Base-by-base conservation (phyloP, 1,140 invertebrate genomes). In the Diorhabda elongata region DNA sequence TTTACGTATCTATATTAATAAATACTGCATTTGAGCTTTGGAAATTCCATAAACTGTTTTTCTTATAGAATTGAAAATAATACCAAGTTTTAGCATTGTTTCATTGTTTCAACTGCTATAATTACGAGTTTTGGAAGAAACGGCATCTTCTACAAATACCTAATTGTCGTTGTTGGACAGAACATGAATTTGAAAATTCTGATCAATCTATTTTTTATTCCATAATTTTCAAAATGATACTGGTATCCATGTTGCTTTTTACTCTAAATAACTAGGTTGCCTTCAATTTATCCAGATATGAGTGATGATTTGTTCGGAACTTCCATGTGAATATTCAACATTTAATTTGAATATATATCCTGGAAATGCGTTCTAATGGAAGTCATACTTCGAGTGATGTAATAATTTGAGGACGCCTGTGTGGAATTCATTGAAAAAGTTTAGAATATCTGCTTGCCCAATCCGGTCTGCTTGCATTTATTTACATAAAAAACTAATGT, bases 401-500 rank as follows among this genome's bases (percentile, higher is more conserved):
- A 4, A 52, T 52, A 52, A 52, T 52, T 52, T n/a, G 47, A 52
- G 47, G 6, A 52, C 6, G 47, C 6, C 47, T 52, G 47, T 52
- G 45, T 52, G n/a, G 47, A 52, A 52, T 52, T 52, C 47, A 52
- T 52, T 52, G n/a, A 52, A 52, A 52, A 52, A 52, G 47, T 52
- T 52, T 52, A 52, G 47, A 52, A n/a, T 52, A 52, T 52, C 47
- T 52, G 47, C n/a, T 52, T 52, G 6, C 47, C 47, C n/a, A 52
- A 52, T n/a, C n/a, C 47, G 47, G 6, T 52, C 47, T 52, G 47
- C n/a, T 52, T n/a, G 47, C 47, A n/a, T 52, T 52, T 52, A 52
- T 52, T 52, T 52, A 52, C 47, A 52, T 52, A 52, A 52, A 52
- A 52, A 52, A 52, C 47, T 52, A 52, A 52, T 52, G n/a, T 52